Conservation (phyloP, 2,888 invertebrate species). For the Apotomis capreana region DNA sequence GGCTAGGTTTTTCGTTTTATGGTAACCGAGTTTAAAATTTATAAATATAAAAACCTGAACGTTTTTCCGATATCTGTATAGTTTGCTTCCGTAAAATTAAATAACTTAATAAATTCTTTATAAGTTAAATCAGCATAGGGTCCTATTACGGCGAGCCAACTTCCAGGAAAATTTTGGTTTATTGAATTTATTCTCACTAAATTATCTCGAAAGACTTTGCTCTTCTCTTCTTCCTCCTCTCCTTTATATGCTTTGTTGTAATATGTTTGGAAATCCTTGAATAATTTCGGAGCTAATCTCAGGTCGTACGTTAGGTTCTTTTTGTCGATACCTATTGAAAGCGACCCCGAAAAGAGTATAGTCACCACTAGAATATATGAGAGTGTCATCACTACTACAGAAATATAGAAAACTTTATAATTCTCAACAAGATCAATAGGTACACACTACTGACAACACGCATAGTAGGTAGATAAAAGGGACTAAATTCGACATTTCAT, state of each 20-base stretch:
- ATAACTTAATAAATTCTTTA: not conserved
- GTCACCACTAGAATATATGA: not conserved
- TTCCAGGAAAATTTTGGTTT: constrained; percentile 8
- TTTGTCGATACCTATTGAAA: not conserved
- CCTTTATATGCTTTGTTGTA: constrained; percentile 1
- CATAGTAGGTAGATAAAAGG: too few species aligned
- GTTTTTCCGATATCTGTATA: not conserved
- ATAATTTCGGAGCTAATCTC: not conserved
- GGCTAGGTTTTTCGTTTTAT: too few species aligned
- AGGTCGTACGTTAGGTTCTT: constrained; percentile 11
- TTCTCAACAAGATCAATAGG: too few species aligned
- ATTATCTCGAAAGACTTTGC: constrained; percentile 9
- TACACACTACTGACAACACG: too few species aligned
- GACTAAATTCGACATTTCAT: too few species aligned
- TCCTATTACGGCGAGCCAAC: constrained; percentile 1
- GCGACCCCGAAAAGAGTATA: not conserved
- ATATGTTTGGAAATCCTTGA: not conserved
- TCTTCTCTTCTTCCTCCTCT: constrained; percentile 6
- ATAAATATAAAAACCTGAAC: not conserved
- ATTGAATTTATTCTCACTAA: constrained; percentile 23
- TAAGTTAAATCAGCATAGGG: not conserved
- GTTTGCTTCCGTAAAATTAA: not conserved
- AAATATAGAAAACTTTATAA: not conserved
- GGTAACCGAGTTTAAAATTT: not conserved
- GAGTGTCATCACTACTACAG: not conserved